Evolutionary conservation across 2,888 invertebrate genomes (phyloP).

Genomic region (Cyrtodaria siliqua): DNA sequence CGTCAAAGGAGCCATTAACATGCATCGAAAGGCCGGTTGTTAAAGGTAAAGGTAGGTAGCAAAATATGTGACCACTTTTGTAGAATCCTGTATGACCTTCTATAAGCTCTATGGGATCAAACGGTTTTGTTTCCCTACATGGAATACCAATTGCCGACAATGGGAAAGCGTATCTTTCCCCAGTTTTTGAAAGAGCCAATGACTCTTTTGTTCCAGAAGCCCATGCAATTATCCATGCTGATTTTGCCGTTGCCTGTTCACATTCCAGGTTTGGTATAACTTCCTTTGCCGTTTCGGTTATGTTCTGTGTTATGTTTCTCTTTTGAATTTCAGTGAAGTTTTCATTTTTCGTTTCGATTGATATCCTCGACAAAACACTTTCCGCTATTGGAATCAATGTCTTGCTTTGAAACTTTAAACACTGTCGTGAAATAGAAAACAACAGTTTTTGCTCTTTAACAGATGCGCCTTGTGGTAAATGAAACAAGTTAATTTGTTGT

Average conservation of each 20-base stretch:
- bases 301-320: too few relatives aligned
- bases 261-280: too few relatives aligned
- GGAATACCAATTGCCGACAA: conserved; percentile 76
- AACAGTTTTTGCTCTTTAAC: too few relatives aligned
- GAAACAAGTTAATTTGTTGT: conserved; percentile 71
- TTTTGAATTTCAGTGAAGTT: too few relatives aligned
- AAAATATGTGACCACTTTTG: conserved; percentile 72
- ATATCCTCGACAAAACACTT: too few relatives aligned
- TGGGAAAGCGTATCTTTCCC: conserved; percentile 55
- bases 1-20: conserved; percentile 81
- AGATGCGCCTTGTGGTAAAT: conserved; percentile 54
- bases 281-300: too few relatives aligned
- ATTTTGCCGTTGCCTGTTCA: too few relatives aligned
- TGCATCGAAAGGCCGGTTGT: conserved; percentile 74
- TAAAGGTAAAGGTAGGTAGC: conserved; percentile 82
- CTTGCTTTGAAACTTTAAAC: too few relatives aligned
- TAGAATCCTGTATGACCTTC: conserved; percentile 57
- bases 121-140: conserved; percentile 1
- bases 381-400: too few relatives aligned
- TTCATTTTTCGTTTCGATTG: too few relatives aligned
- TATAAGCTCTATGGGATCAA: conserved; percentile 3
- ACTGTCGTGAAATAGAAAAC: too few relatives aligned
- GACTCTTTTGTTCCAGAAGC: conserved; percentile 33
- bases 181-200: conserved; percentile 1
- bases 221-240: conserved; percentile 60